A percentile compares a stretch with the other conserved stretches of the same genome.
phyloP scores from a whole-genome alignment of 2,888 invertebrate species.

The Hemistola chrysoprasaria region DNA sequence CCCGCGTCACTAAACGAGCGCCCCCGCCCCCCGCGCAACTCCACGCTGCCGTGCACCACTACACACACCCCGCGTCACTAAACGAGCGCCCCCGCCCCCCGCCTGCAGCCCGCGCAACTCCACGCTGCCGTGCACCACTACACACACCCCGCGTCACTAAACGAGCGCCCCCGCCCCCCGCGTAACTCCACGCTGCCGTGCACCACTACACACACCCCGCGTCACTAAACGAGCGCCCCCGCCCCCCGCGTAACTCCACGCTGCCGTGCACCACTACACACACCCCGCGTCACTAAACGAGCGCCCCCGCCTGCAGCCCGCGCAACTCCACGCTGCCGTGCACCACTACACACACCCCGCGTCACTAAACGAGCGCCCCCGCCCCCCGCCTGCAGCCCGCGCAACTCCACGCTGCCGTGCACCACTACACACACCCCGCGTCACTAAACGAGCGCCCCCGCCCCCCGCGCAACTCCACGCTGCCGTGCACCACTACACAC shows the following conservation, averaged over 20 bases:
- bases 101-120: slow-evolving; percentile 92
- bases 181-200: slow-evolving; percentile 76
- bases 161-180: slow-evolving; percentile 60
- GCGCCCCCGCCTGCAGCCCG: slow-evolving; percentile 90
- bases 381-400: slow-evolving; percentile 66
- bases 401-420: slow-evolving; percentile 86
- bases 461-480: slow-evolving; percentile 91
- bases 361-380: slow-evolving; percentile 37
- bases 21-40: slow-evolving; percentile 91
- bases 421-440: slow-evolving; percentile 89
- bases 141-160: neutral
- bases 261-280: slow-evolving; percentile 91
- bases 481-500: slow-evolving; percentile 89
- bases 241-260: slow-evolving; percentile 91
- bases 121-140: slow-evolving; percentile 93
- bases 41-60: slow-evolving; percentile 93
- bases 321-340: slow-evolving; percentile 93
- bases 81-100: slow-evolving; percentile 88
- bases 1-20: slow-evolving; percentile 91
- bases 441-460: slow-evolving; percentile 91
- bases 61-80: slow-evolving; percentile 41
- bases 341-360: slow-evolving; percentile 82
- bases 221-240: slow-evolving; percentile 92
- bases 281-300: slow-evolving; percentile 59
- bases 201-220: slow-evolving; percentile 87